Percentiles rank a stretch among this genome's conserved stretches.
phyloP scores from a whole-genome alignment of 1,140 invertebrate species.

The Aphaenogaster rudis region DNA sequence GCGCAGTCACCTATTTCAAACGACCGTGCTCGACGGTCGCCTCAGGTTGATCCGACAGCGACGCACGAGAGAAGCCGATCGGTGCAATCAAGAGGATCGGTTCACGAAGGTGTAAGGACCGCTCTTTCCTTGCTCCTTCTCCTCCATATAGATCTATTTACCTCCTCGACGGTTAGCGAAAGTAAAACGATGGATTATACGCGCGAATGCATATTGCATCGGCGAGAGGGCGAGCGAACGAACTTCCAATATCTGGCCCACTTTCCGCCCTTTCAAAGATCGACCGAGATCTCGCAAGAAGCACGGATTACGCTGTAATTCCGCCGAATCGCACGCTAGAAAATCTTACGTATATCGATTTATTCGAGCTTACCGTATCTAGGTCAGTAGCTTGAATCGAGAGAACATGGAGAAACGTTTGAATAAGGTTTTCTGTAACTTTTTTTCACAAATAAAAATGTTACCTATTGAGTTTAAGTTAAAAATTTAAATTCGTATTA shows the following conservation, averaged over 20 bases:
- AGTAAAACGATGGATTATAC: slow-evolving; percentile 45
- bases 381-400: slow-evolving; percentile 36
- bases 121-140: background rate
- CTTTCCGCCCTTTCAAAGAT: slow-evolving; percentile 11
- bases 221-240: slow-evolving; percentile 7
- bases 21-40: slow-evolving; percentile 54
- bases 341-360: slow-evolving; percentile 59
- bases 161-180: slow-evolving; percentile 37
- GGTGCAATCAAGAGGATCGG: slow-evolving; percentile 50
- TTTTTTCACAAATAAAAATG: background rate
- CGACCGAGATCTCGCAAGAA: slow-evolving; percentile 29
- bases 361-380: slow-evolving; percentile 40
- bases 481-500: background rate
- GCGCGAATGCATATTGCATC: slow-evolving; percentile 42
- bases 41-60: slow-evolving; percentile 59
- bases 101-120: slow-evolving; percentile 52
- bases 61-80: slow-evolving; percentile 60
- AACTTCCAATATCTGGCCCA: slow-evolving; percentile 54
- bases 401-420: background rate
- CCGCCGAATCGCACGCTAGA: slow-evolving; percentile 59
- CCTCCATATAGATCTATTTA: slow-evolving; percentile 25
- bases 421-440: background rate
- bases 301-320: slow-evolving; percentile 66
- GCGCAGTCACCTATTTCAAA: slow-evolving; percentile 54
- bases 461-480: background rate